Evolutionary conservation across 2,113 vertebrate species (phyloP).

Genomic region (Gymnogyps californianus): DNA sequence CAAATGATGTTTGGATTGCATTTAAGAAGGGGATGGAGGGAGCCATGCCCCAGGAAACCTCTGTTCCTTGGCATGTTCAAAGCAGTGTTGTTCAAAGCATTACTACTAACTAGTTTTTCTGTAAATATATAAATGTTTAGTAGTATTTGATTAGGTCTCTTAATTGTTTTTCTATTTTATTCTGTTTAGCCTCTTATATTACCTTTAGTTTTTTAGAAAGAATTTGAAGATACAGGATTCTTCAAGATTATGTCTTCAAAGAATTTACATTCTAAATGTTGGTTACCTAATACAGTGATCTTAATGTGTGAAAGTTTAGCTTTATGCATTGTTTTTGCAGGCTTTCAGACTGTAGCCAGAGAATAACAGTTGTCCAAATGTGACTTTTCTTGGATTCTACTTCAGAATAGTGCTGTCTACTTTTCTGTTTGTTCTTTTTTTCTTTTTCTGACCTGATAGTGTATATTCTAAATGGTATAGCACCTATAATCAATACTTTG

Average conservation of each 20-base stretch:
- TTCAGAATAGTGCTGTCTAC: background rate
- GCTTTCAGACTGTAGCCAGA: background rate
- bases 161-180: background rate
- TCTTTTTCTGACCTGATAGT: background rate
- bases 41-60: background rate
- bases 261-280: background rate
- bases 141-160: background rate
- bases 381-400: background rate
- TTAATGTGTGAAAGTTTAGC: background rate
- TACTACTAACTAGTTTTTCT: background rate
- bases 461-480: background rate
- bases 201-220: background rate
- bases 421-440: background rate
- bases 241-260: background rate
- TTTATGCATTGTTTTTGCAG: background rate
- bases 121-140: background rate
- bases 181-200: background rate
- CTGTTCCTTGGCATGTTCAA: background rate
- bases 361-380: background rate
- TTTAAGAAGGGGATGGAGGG: background rate
- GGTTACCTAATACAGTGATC: background rate
- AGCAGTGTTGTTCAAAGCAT: background rate
- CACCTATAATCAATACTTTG: background rate
- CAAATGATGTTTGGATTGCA: background rate
- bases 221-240: background rate